These are phyloP conservation scores for Raphicerus campestris DNA, from an alignment of 2,113 vertebrate genomes.

Conservation along the genomic window DNA sequence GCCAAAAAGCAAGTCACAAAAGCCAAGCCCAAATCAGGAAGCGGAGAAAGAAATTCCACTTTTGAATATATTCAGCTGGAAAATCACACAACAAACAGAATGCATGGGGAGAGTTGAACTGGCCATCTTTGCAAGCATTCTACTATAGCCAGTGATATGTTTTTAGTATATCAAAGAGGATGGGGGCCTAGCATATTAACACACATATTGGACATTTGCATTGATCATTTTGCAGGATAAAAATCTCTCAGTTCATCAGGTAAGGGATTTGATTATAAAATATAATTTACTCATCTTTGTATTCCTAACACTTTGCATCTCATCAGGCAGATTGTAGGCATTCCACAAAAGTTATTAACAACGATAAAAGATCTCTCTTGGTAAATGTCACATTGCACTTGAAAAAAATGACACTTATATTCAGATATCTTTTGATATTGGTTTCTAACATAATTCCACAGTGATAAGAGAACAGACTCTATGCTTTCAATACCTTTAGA, in stretches of 20 bases:
- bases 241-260: conserved; percentile 9
- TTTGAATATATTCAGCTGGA: not conserved
- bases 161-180: not conserved
- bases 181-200: not conserved
- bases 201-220: not conserved
- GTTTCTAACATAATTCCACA: not conserved
- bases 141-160: not conserved
- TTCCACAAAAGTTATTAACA: conserved; percentile 2
- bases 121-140: not conserved
- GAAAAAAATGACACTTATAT: not conserved
- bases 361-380: not conserved
- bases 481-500: not conserved
- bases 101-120: not conserved
- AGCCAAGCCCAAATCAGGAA: not conserved
- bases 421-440: not conserved
- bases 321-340: not conserved
- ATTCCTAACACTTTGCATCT: not conserved
- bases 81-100: not conserved
- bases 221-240: not conserved
- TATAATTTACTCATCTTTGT: conserved; percentile 18
- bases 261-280: not conserved
- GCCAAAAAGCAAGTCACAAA: not conserved
- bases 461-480: not conserved
- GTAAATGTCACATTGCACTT: not conserved
- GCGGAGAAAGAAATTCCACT: not conserved